phyloP scores from a whole-genome alignment of 1,140 invertebrate species.

The Cydia fagiglandana region DNA sequence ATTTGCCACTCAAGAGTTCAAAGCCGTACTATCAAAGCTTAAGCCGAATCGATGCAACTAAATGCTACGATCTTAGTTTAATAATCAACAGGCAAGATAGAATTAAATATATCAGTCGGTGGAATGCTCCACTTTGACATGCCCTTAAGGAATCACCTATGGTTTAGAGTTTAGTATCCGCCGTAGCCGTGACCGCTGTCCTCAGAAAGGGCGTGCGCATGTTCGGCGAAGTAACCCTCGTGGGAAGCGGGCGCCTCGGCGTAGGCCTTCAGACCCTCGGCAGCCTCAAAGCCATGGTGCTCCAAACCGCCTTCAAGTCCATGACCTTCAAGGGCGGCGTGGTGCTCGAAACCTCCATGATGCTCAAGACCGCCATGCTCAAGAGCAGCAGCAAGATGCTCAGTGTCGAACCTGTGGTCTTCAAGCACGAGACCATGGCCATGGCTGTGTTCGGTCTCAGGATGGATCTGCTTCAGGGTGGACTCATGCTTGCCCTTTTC shows the following conservation, averaged over 20 bases:
- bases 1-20: slow-evolving; percentile 45
- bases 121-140: slow-evolving; percentile 46
- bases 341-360: slow-evolving; percentile 48
- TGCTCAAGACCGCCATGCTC: slow-evolving; percentile 46
- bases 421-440: slow-evolving; percentile 80
- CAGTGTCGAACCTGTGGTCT: slow-evolving; percentile 79
- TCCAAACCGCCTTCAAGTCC: slow-evolving; percentile 41
- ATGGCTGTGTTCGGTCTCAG: slow-evolving; percentile 80
- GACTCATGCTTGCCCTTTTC: slow-evolving; percentile 81
- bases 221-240: slow-evolving; percentile 59
- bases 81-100: slow-evolving; percentile 64
- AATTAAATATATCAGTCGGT: slow-evolving; percentile 55
- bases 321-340: slow-evolving; percentile 57
- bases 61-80: slow-evolving; percentile 45
- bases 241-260: slow-evolving; percentile 57
- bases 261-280: slow-evolving; percentile 67
- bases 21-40: slow-evolving; percentile 40
- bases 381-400: slow-evolving; percentile 73
- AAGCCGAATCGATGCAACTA: slow-evolving; percentile 32
- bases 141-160: slow-evolving; percentile 44
- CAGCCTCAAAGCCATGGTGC: slow-evolving; percentile 54
- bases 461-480: slow-evolving; percentile 80
- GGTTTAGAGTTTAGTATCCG: slow-evolving; percentile 61
- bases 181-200: slow-evolving; percentile 62
- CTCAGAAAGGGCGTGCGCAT: slow-evolving; percentile 56